Percentiles rank a stretch among this genome's conserved stretches.
Conservation (phyloP, 30 jellyfish, hydroid and myxozoan species). For the Pelagia noctiluca region DNA sequence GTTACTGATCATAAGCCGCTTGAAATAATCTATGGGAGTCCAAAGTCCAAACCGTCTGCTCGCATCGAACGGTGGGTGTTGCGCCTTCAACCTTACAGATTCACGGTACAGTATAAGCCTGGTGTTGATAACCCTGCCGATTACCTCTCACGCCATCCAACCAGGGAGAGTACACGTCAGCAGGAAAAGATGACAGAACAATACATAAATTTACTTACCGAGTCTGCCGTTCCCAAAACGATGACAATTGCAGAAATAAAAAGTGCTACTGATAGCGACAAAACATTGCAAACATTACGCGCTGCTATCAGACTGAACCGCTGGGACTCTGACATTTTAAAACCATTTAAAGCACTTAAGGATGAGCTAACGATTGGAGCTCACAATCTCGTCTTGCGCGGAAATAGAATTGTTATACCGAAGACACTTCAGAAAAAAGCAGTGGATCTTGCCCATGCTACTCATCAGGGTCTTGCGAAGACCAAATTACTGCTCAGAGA, state of each 20-base stretch:
- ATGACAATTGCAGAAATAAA: background rate
- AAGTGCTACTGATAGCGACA: background rate
- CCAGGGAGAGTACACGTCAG: background rate
- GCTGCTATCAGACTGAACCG: background rate
- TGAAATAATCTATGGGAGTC: background rate
- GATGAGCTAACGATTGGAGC: slow-evolving; percentile 32
- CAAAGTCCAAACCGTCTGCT: slow-evolving; percentile 15
- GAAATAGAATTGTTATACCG: slow-evolving; percentile 51
- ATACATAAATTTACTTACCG: slow-evolving; percentile 19
- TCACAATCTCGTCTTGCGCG: slow-evolving; percentile 16
- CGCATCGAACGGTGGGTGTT: slow-evolving; percentile 30
- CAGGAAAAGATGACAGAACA: slow-evolving; percentile 24
- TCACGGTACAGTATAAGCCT: background rate
- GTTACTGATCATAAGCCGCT: slow-evolving; percentile 19
- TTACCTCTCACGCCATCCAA: slow-evolving; percentile 49
- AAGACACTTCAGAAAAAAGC: slow-evolving; percentile 23
- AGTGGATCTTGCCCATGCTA: slow-evolving; percentile 36
- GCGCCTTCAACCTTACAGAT: slow-evolving; percentile 35
- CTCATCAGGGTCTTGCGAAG: slow-evolving; percentile 49
- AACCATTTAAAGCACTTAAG: slow-evolving; percentile 11
- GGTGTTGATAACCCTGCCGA: slow-evolving; percentile 50
- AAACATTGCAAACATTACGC: background rate
- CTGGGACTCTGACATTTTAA: background rate
- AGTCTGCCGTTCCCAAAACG: slow-evolving; percentile 30
- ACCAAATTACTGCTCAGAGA: slow-evolving; percentile 31